Percentiles rank a stretch among this genome's conserved stretches.
Conservation (phyloP, 1,140 invertebrate species). For the Conus betulinus region DNA sequence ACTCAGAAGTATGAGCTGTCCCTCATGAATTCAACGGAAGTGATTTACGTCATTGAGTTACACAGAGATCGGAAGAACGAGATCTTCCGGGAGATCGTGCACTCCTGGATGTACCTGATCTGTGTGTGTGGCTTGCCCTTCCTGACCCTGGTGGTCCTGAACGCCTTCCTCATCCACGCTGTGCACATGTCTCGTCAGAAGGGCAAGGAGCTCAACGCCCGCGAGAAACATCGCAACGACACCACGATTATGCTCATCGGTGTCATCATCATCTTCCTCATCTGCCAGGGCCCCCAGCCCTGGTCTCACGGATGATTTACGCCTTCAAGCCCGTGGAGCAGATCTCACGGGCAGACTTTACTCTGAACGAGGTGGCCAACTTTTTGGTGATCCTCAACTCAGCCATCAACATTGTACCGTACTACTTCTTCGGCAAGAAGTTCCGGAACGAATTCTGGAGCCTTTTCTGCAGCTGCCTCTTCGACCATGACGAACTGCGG, state of each 20-base stretch:
- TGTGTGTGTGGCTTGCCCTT: slow-evolving; percentile 74
- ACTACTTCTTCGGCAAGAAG: slow-evolving; percentile 74
- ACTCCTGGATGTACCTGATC: slow-evolving; percentile 72
- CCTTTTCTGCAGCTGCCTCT: slow-evolving; percentile 68
- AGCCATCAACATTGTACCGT: slow-evolving; percentile 75
- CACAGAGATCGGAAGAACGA: slow-evolving; percentile 65
- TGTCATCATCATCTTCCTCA: slow-evolving; percentile 73
- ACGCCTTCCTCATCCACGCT: slow-evolving; percentile 72
- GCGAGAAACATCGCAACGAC: slow-evolving; percentile 73
- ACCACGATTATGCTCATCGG: slow-evolving; percentile 75
- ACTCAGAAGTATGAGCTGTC: slow-evolving; percentile 41
- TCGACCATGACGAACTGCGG: slow-evolving; percentile 63
- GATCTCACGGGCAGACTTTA: slow-evolving; percentile 49
- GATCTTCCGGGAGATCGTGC: slow-evolving; percentile 68
- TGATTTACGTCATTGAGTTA: slow-evolving; percentile 53
- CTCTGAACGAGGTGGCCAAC: slow-evolving; percentile 71
- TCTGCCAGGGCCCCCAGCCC: slow-evolving; percentile 73
- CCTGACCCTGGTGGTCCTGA: slow-evolving; percentile 69
- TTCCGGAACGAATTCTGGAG: slow-evolving; percentile 72
- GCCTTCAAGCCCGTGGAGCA: slow-evolving; percentile 61
- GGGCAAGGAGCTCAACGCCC: slow-evolving; percentile 68
- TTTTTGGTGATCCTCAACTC: slow-evolving; percentile 74
- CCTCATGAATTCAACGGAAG: slow-evolving; percentile 38
- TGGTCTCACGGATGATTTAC: slow-evolving; percentile 72
- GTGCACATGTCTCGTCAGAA: slow-evolving; percentile 70